Conservation (phyloP, 2,797 vertebrate genomes). For the Ceryle rudis region DNA sequence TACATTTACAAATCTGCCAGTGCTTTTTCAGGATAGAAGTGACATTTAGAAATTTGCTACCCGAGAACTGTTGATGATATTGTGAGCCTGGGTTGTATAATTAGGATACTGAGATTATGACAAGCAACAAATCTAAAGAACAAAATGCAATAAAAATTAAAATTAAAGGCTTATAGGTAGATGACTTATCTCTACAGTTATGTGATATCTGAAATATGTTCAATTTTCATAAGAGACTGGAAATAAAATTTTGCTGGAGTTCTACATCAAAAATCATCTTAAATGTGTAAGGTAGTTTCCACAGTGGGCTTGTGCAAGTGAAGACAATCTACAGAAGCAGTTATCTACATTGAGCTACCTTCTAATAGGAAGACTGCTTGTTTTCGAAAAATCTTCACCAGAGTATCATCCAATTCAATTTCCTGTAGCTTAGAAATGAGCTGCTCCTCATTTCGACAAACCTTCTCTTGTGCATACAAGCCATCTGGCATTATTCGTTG, state of each 20-base stretch:
- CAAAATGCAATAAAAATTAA: neutral
- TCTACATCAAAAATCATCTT: neutral
- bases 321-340: constrained; percentile 16
- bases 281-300: neutral
- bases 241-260: neutral
- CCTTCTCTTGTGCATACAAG: constrained; percentile 95
- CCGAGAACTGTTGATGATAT: neutral
- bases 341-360: constrained; percentile 80
- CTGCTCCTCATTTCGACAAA: constrained; percentile 95
- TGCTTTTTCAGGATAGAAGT: neutral
- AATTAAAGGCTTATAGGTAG: neutral
- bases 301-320: neutral
- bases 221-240: neutral
- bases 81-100: neutral
- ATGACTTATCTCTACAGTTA: neutral
- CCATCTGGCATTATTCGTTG: constrained; percentile 95
- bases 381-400: constrained; percentile 94
- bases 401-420: constrained; percentile 86
- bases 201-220: neutral
- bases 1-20: neutral
- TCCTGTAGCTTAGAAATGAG: constrained; percentile 93
- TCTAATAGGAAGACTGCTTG: constrained; percentile 93
- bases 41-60: neutral
- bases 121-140: neutral
- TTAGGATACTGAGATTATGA: neutral